Evolutionary conservation across 2,797 vertebrate species (phyloP).

Genomic region (Scyliorhinus canicula): DNA sequence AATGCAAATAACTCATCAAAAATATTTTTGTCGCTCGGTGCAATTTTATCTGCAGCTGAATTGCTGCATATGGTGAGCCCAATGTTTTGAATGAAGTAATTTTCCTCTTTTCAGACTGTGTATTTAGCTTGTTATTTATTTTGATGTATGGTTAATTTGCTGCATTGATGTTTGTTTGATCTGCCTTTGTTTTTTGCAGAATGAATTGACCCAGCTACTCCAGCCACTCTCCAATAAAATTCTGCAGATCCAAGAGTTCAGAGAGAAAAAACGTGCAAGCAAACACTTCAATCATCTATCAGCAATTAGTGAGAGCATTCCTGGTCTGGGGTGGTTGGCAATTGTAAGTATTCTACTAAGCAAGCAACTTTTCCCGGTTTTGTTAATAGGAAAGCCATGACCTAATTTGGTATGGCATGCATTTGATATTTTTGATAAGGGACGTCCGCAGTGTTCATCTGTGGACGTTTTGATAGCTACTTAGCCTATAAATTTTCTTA

Average conservation of each 20-base stretch:
- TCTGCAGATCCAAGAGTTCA: slow-evolving; percentile 73
- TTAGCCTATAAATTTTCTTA: not conserved
- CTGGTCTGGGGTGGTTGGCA: slow-evolving; percentile 86
- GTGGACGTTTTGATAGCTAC: not conserved
- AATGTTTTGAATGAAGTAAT: not conserved
- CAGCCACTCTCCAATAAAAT: slow-evolving; percentile 77
- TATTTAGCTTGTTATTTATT: not conserved
- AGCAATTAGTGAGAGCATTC: slow-evolving; percentile 86
- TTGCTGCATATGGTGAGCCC: not conserved
- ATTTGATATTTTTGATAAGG: not conserved
- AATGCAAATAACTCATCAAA: too few relatives aligned
- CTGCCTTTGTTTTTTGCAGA: slow-evolving; percentile 52
- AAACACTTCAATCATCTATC: slow-evolving; percentile 86
- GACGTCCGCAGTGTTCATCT: not conserved
- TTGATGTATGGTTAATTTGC: too few relatives aligned
- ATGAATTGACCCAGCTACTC: slow-evolving; percentile 62
- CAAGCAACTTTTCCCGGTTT: not conserved
- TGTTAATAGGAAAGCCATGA: not conserved
- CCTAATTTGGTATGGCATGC: not conserved
- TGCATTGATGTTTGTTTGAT: not conserved
- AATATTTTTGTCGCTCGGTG: too few relatives aligned
- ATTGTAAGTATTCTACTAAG: slow-evolving; percentile 66
- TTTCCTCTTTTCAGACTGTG: not conserved
- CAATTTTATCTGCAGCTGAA: not conserved
- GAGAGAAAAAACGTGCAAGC: slow-evolving; percentile 84